Base-by-base conservation (phyloP, 2,888 invertebrate species). In the Azorinus chamasolen region DNA sequence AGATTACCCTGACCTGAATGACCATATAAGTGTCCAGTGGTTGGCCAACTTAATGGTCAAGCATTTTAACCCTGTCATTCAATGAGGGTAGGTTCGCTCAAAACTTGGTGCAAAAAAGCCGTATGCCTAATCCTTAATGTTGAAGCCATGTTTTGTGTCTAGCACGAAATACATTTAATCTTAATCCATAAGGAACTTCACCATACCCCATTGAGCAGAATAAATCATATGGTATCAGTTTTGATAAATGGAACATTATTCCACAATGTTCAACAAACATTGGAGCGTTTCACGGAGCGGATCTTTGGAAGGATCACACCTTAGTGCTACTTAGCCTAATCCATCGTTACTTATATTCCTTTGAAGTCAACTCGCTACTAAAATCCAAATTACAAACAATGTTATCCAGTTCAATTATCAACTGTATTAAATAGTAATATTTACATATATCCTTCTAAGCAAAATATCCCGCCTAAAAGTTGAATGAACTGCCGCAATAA, bases 181-280 rank as follows among this genome's bases (percentile, higher is more conserved):
- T 58, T 51, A 53, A 71, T 57, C 57, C 48, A 18, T 39, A 43
- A 27, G 53, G 14, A 41, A 24, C 51, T 41, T 64, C 58, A 27
- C 50, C 55, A 58, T 58, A 45, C 43, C 43, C 41, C 51, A 51
- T 58, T 57, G 46, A 58, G 51, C 51, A 58, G n/a, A 20, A 10
- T 53, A 58, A 71, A 48, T 58, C 39, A 64, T 57, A 63, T 57
- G 64, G 48, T 27, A 45, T 64, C 53, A 61, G 48, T 43, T 32
- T n/a, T 32, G 71, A 71, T 71, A 71, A 71, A 71, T 71, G 43
- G 57, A 51, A 71, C 50, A 63, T 71, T 64, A 71, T 71, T 39
- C 71, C 10, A 20, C 27, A 51, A 64, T 71, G 16, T 51, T 57
- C 51, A 51, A 64, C 64, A 71, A 71, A 71, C 63, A 71, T 64